These are phyloP conservation scores for Micrastur ruficollis DNA, from an alignment of 2,797 vertebrate genomes.

Conservation along the genomic window DNA sequence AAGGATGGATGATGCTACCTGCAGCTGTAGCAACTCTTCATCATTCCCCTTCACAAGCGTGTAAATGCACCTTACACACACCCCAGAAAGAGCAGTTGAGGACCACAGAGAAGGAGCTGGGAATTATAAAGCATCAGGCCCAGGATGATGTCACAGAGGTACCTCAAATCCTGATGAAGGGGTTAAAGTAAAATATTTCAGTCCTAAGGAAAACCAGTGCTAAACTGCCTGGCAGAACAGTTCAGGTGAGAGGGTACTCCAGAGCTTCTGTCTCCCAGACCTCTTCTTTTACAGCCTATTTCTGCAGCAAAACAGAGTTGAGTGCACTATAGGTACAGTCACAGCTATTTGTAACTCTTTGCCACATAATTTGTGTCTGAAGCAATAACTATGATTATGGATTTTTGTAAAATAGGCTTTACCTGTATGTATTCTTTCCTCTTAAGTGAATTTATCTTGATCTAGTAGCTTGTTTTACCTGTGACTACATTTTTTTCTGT, in stretches of 20 bases:
- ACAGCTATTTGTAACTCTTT: neutral
- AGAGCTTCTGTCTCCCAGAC: neutral
- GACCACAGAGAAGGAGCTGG: neutral
- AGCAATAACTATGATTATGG: neutral
- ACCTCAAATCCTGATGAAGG: neutral
- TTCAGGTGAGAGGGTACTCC: neutral
- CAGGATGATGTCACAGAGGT: neutral
- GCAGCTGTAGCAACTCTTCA: neutral
- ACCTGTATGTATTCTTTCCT: neutral
- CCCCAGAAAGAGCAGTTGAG: neutral
- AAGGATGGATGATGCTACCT: neutral
- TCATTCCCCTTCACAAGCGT: neutral
- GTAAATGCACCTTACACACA: neutral
- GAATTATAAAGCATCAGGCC: neutral
- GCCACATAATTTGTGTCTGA: neutral
- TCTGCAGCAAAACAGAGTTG: neutral
- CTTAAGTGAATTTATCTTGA: neutral
- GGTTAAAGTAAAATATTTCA: neutral
- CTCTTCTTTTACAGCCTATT: neutral
- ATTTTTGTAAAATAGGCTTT: neutral
- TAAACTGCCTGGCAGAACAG: neutral
- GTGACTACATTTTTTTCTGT: neutral
- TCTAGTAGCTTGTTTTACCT: neutral
- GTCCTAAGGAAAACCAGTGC: neutral
- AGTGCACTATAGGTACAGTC: neutral